Evolutionary conservation across 2,797 vertebrate species (phyloP).

Genomic region (Hippocampus kuda): DNA sequence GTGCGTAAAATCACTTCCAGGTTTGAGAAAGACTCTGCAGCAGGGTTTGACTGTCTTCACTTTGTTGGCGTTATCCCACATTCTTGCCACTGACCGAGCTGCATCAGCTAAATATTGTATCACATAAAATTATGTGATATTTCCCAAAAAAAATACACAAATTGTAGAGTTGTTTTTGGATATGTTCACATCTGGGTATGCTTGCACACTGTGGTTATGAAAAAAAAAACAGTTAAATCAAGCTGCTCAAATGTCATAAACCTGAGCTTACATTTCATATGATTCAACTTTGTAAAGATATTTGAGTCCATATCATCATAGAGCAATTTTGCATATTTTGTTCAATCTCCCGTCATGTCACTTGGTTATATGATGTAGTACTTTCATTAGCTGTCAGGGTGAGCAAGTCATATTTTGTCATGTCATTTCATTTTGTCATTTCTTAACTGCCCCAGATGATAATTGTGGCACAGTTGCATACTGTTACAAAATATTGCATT

Average conservation of each 20-base stretch:
- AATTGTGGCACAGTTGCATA: no score
- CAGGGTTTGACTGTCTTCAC: not conserved
- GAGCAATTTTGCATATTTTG: no score
- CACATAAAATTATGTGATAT: not conserved
- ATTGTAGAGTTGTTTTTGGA: not conserved
- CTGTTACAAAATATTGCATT: no score
- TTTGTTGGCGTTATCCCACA: not conserved
- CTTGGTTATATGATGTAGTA: no score
- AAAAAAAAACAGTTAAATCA: not conserved
- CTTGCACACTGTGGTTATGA: not conserved
- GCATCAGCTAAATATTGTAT: not conserved
- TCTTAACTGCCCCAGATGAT: no score
- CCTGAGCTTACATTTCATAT: not conserved
- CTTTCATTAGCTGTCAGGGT: no score
- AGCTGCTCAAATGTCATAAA: not conserved
- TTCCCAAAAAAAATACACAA: not conserved
- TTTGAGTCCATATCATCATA: no score
- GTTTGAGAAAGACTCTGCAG: not conserved
- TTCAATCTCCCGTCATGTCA: no score
- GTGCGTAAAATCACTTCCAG: slow-evolving; percentile 4
- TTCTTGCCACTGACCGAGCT: not conserved
- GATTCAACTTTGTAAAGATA: no score
- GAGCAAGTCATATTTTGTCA: no score
- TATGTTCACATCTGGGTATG: not conserved
- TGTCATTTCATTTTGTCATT: no score